phyloP scores from a whole-genome alignment of 2,888 invertebrate species.

The Caenorhabditis parvicauda region DNA sequence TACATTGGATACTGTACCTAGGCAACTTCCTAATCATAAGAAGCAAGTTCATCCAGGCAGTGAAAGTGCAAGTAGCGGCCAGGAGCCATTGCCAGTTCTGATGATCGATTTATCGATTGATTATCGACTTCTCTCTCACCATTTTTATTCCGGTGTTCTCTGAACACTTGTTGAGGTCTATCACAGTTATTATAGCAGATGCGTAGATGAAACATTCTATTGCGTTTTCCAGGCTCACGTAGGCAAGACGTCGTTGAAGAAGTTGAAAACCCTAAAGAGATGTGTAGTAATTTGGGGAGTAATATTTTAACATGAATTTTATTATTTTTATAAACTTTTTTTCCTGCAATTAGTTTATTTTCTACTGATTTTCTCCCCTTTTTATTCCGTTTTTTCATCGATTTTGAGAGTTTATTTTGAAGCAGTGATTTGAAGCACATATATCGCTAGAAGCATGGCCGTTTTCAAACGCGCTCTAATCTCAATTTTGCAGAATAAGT shows the following conservation, averaged over 20 bases:
- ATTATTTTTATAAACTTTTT: too few relatives aligned
- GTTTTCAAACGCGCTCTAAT: too few relatives aligned
- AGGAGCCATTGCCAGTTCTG: slow-evolving; percentile 67
- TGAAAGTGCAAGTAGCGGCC: slow-evolving; percentile 66
- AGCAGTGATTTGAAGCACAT: too few relatives aligned
- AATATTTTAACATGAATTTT: not conserved
- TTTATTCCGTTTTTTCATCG: too few relatives aligned
- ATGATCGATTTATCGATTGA: slow-evolving; percentile 1
- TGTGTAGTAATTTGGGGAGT: not conserved
- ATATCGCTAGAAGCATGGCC: too few relatives aligned
- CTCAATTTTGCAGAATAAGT: too few relatives aligned
- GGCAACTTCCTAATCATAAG: slow-evolving; percentile 64
- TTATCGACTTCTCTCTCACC: slow-evolving; percentile 47
- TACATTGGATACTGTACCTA: slow-evolving; percentile 1
- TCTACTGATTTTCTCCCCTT: too few relatives aligned
- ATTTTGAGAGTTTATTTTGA: too few relatives aligned
- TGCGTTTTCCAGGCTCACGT: slow-evolving; percentile 66
- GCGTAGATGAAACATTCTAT: slow-evolving; percentile 67
- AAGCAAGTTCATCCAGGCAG: slow-evolving; percentile 65
- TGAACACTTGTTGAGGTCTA: slow-evolving; percentile 65
- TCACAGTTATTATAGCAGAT: slow-evolving; percentile 65
- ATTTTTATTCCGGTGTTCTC: slow-evolving; percentile 62
- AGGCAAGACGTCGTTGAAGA: slow-evolving; percentile 64
- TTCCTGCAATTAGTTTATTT: too few relatives aligned
- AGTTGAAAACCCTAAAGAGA: slow-evolving; percentile 64